Conservation (phyloP, 2,888 invertebrate genomes). For the Andricus quercusramuli region DNA sequence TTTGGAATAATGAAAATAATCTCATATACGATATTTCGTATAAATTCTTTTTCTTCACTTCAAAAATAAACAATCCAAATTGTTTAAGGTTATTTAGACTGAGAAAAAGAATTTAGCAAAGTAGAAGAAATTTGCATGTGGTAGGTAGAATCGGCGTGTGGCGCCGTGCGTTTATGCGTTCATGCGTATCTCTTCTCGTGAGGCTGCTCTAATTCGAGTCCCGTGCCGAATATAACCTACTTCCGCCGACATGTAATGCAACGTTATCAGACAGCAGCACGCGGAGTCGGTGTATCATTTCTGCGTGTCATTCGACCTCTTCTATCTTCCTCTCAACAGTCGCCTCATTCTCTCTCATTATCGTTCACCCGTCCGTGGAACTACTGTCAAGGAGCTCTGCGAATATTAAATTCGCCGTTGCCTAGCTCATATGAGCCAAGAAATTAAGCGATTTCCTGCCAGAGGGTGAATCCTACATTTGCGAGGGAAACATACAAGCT, state of each 20-base stretch:
- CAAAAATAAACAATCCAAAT: neutral
- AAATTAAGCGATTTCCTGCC: slow-evolving; percentile 74
- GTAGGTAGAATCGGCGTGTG: slow-evolving; percentile 57
- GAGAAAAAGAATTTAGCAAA: slow-evolving; percentile 12
- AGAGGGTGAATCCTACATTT: slow-evolving; percentile 42
- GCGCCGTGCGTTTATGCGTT: slow-evolving; percentile 69
- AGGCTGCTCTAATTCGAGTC: slow-evolving; percentile 69
- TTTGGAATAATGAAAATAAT: too few relatives aligned
- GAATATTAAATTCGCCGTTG: slow-evolving; percentile 72
- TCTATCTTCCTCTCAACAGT: slow-evolving; percentile 42
- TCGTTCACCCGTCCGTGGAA: slow-evolving; percentile 65
- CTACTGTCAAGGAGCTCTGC: slow-evolving; percentile 53
- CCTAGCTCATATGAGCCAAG: slow-evolving; percentile 67
- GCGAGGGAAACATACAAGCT: slow-evolving; percentile 28
- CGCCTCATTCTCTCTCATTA: slow-evolving; percentile 61
- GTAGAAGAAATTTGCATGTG: neutral
- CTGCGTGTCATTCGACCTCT: slow-evolving; percentile 41
- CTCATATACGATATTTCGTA: too few relatives aligned
- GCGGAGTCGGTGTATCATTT: slow-evolving; percentile 43
- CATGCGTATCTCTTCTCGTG: slow-evolving; percentile 65
- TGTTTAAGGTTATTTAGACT: neutral
- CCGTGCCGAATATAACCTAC: slow-evolving; percentile 66
- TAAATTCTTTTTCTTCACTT: too few relatives aligned
- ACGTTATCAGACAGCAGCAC: slow-evolving; percentile 60
- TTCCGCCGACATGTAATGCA: slow-evolving; percentile 65